Evolutionary conservation across 2,888 invertebrate genomes (phyloP), one percentile per base, ranked within the genome.

Genomic region (Crepidodera aurea): DNA sequence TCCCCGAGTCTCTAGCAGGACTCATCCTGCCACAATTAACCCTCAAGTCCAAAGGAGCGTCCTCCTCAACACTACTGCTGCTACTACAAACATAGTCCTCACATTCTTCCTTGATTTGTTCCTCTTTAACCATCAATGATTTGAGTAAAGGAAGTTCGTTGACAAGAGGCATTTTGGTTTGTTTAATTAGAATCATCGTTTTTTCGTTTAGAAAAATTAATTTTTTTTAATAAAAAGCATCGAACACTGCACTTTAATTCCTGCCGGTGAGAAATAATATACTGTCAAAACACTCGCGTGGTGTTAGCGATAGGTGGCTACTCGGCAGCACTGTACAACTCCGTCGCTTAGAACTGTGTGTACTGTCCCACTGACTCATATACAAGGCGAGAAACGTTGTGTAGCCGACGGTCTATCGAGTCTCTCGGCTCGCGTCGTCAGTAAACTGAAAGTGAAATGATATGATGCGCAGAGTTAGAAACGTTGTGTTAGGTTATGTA

Each of bases 21-120:
- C 77, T 84, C 79, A 79, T 82, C 80, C 71, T 82, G 78, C 77
- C 85, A 74, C 79, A 84, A 83, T 77, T 86, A 82, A 83, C 87
- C 71, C 92, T 90, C 78, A 94, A 83, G 84, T 94, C 94, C 80
- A 94, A 80, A 12, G 94, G 94, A 64, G 80, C 78, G 67, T 81
- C 70, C 18, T 70, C 69, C 58, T 70, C 72, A 39, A 64, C 68
- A 54, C 63, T 67, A 51, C 67, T 66, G 60, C 69, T 69, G 53
- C 65, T 66, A 62, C 54, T 57, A 48, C 72, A 72, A 42, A 71
- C 67, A 65, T 67, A 73, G 63, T 67, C 70, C 63, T 69, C 69
- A 63, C 66, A 69, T 56, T 74, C 74, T 60, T 75, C 73, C 64
- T 76, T 75, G 51, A 75, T 37, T 22, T 10, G 48, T 40, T 74